These are phyloP conservation scores for Dynastes maya DNA, from an alignment of 2,888 invertebrate genomes.

Conservation along the genomic window DNA sequence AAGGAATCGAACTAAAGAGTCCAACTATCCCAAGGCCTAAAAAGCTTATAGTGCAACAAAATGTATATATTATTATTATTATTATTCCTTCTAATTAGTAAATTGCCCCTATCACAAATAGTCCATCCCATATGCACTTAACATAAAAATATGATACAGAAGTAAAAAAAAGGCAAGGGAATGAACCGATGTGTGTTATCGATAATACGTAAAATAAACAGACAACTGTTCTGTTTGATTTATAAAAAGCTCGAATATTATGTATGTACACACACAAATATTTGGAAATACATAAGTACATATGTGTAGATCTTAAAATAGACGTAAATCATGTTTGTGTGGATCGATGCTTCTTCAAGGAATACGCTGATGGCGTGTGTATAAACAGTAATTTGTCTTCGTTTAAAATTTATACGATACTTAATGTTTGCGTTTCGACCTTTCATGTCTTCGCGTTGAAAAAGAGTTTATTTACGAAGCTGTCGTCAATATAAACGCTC, in stretches of 20 bases:
- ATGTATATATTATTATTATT: too few relatives aligned
- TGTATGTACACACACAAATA: not conserved
- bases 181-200: not conserved
- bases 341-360: not conserved
- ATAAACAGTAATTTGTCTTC: conserved; percentile 13
- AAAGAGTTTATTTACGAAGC: not conserved
- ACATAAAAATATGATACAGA: too few relatives aligned
- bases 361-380: not conserved
- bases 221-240: not conserved
- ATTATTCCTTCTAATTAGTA: too few relatives aligned
- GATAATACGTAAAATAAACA: conserved; percentile 6
- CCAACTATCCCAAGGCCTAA: too few relatives aligned
- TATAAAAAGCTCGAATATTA: not conserved
- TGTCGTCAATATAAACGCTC: not conserved
- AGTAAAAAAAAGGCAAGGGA: not conserved
- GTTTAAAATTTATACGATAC: not conserved
- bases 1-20: too few relatives aligned
- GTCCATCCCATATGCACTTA: not conserved
- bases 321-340: conserved; percentile 2
- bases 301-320: not conserved
- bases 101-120: too few relatives aligned
- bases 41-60: too few relatives aligned
- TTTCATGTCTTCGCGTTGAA: not conserved
- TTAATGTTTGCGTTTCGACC: not conserved
- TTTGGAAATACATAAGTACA: not conserved